phyloP scores from a whole-genome alignment of 2,113 vertebrate genomes.

The Zapus hudsonius region DNA sequence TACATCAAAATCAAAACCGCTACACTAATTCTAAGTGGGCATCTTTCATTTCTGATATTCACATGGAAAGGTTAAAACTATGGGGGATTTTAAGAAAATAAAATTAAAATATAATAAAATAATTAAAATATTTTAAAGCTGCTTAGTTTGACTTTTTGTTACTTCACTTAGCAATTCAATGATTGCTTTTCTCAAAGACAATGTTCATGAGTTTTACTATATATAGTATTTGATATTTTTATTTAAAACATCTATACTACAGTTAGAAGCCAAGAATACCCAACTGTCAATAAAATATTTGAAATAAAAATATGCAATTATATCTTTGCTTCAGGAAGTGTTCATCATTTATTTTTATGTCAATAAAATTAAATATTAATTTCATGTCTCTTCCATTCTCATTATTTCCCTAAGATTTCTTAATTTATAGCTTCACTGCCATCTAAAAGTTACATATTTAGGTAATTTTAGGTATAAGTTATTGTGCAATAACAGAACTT shows the following conservation, averaged over 20 bases:
- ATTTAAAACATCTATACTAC: conserved; percentile 14
- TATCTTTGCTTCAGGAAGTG: conserved; percentile 38
- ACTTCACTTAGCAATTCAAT: conserved; percentile 37
- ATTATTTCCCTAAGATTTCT: conserved; percentile 29
- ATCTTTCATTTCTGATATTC: conserved; percentile 36
- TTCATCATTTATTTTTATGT: conserved; percentile 16
- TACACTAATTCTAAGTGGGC: conserved; percentile 11
- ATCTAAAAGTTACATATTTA: conserved; percentile 23
- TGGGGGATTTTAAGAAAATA: conserved; percentile 30
- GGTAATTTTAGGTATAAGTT: not conserved
- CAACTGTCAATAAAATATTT: not conserved
- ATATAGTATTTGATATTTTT: too few species aligned
- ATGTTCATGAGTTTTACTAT: conserved; percentile 20
- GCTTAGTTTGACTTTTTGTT: conserved; percentile 16
- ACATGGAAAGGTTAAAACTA: conserved; percentile 5
- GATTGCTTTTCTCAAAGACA: conserved; percentile 36
- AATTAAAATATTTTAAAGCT: not conserved
- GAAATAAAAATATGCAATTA: conserved; percentile 10
- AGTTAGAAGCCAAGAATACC: not conserved
- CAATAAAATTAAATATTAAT: conserved; percentile 31
- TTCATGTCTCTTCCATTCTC: not conserved
- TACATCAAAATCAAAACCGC: conserved; percentile 17
- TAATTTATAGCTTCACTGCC: not conserved
- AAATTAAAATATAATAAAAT: too few species aligned
- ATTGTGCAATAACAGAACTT: not conserved